Evolutionary conservation across 2,888 invertebrate genomes (phyloP), one percentile per base, ranked within the genome.

Genomic region (Altica lythri): DNA sequence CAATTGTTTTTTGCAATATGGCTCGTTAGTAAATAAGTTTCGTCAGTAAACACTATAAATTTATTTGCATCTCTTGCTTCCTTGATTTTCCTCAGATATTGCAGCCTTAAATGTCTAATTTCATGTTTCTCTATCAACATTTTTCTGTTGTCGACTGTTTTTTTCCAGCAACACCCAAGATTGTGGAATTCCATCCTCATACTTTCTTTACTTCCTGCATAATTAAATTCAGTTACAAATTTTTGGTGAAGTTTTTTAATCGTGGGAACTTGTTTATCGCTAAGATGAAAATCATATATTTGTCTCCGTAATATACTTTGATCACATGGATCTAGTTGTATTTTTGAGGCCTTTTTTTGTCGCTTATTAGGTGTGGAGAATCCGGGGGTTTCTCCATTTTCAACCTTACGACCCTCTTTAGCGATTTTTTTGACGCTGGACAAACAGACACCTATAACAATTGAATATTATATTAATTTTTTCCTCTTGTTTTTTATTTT

Each of bases 401-500:
- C 30, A 32, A 32, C 13, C 2, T 32, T 8, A 4, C 12, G 1
- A 12, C 30, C 30, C 13, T 32, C 30, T 32, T 32, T 32, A 12
- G 30, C 10, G 4, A 32, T 32, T 13, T 12, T 32, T 8, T 32
- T 32, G 3, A 32, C 12, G 12, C 12, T 32, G 10, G 12, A 10
- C 8, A 32, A 32, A 32, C 30, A 13, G 8, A 32, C 30, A 32
- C 30, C 30, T 32, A 22, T 22, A 22, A n/a, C n/a, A n/a, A n/a
- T n/a, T n/a, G n/a, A n/a, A n/a, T n/a, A n/a, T n/a, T n/a, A n/a
- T n/a, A n/a, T n/a, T n/a, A n/a, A n/a, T n/a, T n/a, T n/a, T n/a
- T n/a, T n/a, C n/a, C n/a, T n/a, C n/a, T n/a, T n/a, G n/a, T n/a
- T n/a, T n/a, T n/a, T n/a, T n/a, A n/a, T n/a, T n/a, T n/a, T n/a